phyloP scores from a whole-genome alignment of 1,140 invertebrate species.

The Drosophila prosaltans region DNA sequence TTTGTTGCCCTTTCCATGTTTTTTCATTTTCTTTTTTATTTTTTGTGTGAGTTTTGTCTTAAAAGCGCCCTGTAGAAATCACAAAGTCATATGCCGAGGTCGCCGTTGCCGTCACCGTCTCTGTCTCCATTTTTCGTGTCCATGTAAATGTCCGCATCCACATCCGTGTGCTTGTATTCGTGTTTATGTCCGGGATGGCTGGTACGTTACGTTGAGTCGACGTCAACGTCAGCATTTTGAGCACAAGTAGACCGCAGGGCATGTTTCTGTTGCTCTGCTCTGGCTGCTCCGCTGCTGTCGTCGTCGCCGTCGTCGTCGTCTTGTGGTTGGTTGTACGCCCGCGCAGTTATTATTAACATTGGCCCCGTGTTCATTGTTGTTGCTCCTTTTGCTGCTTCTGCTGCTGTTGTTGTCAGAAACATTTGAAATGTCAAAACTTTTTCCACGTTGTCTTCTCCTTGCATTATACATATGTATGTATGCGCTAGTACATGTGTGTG shows the following conservation, averaged over 20 bases:
- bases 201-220: constrained; percentile 43
- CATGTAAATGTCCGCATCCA: constrained; percentile 1
- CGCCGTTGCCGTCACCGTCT: constrained; percentile 32
- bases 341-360: constrained; percentile 70
- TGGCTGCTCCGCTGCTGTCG: too few species aligned
- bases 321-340: constrained; percentile 54
- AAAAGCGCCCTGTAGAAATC: constrained; percentile 70
- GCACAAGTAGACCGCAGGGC: constrained; percentile 65
- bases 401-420: constrained; percentile 69
- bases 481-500: neutral
- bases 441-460: constrained; percentile 22
- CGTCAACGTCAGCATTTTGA: constrained; percentile 62
- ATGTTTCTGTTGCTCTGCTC: constrained; percentile 67
- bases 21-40: constrained; percentile 16
- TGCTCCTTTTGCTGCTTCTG: neutral
- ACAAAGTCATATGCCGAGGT: constrained; percentile 68
- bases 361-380: constrained; percentile 15
- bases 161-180: constrained; percentile 13
- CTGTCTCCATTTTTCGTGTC: neutral
- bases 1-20: neutral
- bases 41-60: constrained; percentile 33
- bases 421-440: constrained; percentile 81
- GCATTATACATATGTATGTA: constrained; percentile 5
- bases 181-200: constrained; percentile 41
- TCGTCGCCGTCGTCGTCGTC: constrained; percentile 20